Evolutionary conservation across 2,888 invertebrate species (phyloP).

Genomic region (Dicranocentrus wangi): DNA sequence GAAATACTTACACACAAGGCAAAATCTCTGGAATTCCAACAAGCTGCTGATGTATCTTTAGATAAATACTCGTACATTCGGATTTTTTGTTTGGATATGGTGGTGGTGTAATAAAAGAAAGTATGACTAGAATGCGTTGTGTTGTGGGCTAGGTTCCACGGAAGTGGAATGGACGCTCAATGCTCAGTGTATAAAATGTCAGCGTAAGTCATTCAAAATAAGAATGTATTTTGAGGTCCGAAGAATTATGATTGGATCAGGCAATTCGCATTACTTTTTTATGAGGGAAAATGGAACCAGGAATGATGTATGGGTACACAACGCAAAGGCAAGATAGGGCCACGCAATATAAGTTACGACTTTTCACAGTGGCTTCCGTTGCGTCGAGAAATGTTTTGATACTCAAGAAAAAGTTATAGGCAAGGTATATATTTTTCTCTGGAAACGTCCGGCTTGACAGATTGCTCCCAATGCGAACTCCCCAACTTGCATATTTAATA

Average conservation of each 20-base stretch:
- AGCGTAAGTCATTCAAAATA: not conserved
- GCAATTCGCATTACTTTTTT: conserved; percentile 1
- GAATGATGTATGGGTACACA: conserved; percentile 27
- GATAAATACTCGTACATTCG: conserved; percentile 27
- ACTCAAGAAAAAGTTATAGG: no score
- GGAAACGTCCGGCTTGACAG: conserved; percentile 58
- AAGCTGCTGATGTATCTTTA: conserved; percentile 27
- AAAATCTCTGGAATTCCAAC: conserved; percentile 39
- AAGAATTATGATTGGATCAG: not conserved
- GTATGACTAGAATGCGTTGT: conserved; percentile 3
- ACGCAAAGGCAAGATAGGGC: no score
- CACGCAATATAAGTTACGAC: no score
- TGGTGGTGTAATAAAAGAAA: not conserved
- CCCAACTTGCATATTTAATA: conserved; percentile 16
- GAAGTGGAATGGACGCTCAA: no score
- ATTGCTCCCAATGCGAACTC: conserved; percentile 51
- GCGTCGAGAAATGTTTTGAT: no score
- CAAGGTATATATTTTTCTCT: conserved; percentile 5
- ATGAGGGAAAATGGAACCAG: not conserved
- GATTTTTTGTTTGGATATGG: not conserved
- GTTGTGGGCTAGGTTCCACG: no score
- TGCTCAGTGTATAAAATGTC: no score
- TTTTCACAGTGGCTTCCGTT: no score
- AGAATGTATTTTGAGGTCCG: not conserved
- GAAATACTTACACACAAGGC: conserved; percentile 6